Conservation (phyloP, 2,888 invertebrate species). For the Drosophila borborema region DNA sequence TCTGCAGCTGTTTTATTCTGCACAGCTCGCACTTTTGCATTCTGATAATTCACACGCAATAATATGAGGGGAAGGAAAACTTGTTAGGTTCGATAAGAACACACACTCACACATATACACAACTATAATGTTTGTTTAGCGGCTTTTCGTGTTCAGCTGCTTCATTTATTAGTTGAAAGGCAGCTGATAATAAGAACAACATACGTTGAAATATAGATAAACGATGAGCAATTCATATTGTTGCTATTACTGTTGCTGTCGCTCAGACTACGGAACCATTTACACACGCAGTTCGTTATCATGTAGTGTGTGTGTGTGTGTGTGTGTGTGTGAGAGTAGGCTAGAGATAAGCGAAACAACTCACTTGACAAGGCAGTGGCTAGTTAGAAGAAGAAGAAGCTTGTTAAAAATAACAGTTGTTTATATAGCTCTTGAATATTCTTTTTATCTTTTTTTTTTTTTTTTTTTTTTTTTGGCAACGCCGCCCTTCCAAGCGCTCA, state of each 20-base stretch:
- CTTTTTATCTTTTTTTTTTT: not conserved
- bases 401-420: constrained; percentile 55
- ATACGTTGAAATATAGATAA: constrained; percentile 57
- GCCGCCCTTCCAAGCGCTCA: constrained; percentile 13
- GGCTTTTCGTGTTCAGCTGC: constrained; percentile 38
- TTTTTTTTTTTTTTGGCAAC: constrained; percentile 31
- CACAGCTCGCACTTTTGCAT: constrained; percentile 23
- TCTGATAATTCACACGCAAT: constrained; percentile 48
- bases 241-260: constrained; percentile 1
- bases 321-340: constrained; percentile 1
- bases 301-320: constrained; percentile 14
- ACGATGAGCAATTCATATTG: constrained; percentile 32
- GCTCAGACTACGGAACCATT: constrained; percentile 24
- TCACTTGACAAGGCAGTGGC: constrained; percentile 24
- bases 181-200: constrained; percentile 36
- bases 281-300: constrained; percentile 58
- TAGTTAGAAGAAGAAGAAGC: constrained; percentile 18
- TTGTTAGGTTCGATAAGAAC: constrained; percentile 38
- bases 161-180: constrained; percentile 19
- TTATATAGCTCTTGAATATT: constrained; percentile 33
- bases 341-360: constrained; percentile 63
- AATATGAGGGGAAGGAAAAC: constrained; percentile 24
- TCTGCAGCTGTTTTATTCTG: constrained; percentile 1
- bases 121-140: constrained; percentile 47
- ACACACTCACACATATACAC: constrained; percentile 13